Conservation (phyloP, 1,140 invertebrate genomes). For the Megathymus violae region DNA sequence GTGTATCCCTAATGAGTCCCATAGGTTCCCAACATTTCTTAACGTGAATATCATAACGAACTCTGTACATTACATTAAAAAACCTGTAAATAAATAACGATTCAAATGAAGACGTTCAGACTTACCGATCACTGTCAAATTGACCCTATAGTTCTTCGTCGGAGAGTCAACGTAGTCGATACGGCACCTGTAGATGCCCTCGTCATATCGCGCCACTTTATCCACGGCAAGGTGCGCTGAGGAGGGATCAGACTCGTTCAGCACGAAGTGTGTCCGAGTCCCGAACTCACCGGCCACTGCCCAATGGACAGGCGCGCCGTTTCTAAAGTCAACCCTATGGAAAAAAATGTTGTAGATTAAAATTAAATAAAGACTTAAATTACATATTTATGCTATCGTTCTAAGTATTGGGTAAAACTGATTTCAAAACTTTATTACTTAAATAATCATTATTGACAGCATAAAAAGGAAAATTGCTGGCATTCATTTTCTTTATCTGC, state of each 20-base stretch:
- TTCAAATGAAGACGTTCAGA: constrained; percentile 29
- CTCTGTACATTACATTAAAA: too few species aligned
- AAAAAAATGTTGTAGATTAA: constrained; percentile 23
- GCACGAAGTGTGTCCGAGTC: constrained; percentile 89
- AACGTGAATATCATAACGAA: too few species aligned
- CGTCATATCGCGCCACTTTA: constrained; percentile 88
- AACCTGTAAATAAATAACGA: too few species aligned
- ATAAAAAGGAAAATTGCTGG: too few species aligned
- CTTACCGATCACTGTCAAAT: constrained; percentile 94
- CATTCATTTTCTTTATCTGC: too few species aligned
- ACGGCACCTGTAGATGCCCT: constrained; percentile 92
- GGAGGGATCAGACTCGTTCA: constrained; percentile 86
- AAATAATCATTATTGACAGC: too few species aligned
- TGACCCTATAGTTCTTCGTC: constrained; percentile 92
- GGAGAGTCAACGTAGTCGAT: constrained; percentile 94
- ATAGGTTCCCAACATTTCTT: too few species aligned
- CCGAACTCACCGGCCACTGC: constrained; percentile 90
- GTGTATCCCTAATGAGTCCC: too few species aligned
- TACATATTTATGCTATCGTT: too few species aligned
- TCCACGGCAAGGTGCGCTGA: constrained; percentile 89
- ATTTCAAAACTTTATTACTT: too few species aligned
- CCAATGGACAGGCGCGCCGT: constrained; percentile 88
- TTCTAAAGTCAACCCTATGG: constrained; percentile 90
- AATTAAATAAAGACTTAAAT: not conserved
- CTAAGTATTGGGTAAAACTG: too few species aligned